Evolutionary conservation across 2,113 vertebrate genomes (phyloP), one percentile per base, ranked within the genome.

Genomic region (Chloropsis cyanopogon): DNA sequence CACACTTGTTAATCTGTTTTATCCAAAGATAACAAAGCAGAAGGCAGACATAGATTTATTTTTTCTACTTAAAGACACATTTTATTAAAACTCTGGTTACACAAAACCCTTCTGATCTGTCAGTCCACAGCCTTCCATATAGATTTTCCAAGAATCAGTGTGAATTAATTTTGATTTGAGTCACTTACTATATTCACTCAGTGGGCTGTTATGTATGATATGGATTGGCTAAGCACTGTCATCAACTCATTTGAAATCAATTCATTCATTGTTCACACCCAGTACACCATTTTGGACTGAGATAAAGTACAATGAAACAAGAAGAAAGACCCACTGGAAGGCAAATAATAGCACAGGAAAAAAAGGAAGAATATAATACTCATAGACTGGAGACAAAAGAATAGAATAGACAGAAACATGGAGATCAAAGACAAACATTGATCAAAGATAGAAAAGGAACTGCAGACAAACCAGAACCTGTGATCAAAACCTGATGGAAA

Each of bases 381-480:
- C 56, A 41, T 15, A 35, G 76, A 50, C n/a, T 71, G 65, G 44
- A 96, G 80, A 93, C 85, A 93, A 90, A 93, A 65, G 66, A 86
- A 90, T 14, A 88, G 79, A 90, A 85, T 63, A 90, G 82, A 84
- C 54, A 82, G 90, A 88, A 83, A 61, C 23, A 24, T 8, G 7
- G 72, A 90, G 94, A 93, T 95, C 91, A 96, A 96, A 96, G 90
- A 76, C 53, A 78, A 95, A 75, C 37, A 83, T 60, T 86, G 93
- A 96, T 94, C 92, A 96, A 96, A 96, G 85, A 78, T 0, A 82
- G 94, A 80, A 93, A 75, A 90, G 69, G 57, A 92, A 75, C 60
- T 49, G 60, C 85, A 93, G 82, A 90, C 47, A 91, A 94, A 83
- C 0, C 25, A 90, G 85, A 88, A 81, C 42, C 68, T 81, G 76